phyloP scores from a whole-genome alignment of 1,140 invertebrate genomes.

The Aphidius ervi region DNA sequence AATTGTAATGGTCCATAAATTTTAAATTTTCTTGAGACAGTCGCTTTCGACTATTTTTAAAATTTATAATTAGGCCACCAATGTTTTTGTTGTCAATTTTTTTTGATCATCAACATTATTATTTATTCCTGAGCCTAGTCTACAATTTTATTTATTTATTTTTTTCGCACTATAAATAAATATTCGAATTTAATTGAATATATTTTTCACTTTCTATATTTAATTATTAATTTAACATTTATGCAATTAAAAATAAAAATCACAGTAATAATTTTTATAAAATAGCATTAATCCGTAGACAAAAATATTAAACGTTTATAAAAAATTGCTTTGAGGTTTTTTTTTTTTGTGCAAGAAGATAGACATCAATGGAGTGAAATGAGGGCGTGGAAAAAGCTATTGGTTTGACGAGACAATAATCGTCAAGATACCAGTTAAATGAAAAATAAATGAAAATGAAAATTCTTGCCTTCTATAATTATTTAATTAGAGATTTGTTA shows the following conservation, averaged over 20 bases:
- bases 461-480: constrained; percentile 30
- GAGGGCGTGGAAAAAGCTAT: background rate
- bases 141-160: no score
- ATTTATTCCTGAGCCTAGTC: no score
- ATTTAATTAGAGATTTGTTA: constrained; percentile 35
- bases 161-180: no score
- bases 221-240: no score
- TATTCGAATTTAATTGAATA: no score
- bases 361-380: constrained; percentile 5
- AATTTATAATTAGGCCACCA: constrained; percentile 41
- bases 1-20: constrained; percentile 43
- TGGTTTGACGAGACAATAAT: constrained; percentile 1
- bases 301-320: no score
- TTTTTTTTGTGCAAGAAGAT: background rate
- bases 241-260: no score
- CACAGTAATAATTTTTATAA: no score
- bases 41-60: constrained; percentile 34
- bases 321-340: no score
- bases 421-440: background rate
- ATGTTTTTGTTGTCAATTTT: background rate
- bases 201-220: no score
- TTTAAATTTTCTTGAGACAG: constrained; percentile 27
- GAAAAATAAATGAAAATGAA: constrained; percentile 22
- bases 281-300: no score
- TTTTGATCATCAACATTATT: no score